Evolutionary conservation across 1,140 invertebrate genomes (phyloP).

Genomic region (Dreissena rostriformis): DNA sequence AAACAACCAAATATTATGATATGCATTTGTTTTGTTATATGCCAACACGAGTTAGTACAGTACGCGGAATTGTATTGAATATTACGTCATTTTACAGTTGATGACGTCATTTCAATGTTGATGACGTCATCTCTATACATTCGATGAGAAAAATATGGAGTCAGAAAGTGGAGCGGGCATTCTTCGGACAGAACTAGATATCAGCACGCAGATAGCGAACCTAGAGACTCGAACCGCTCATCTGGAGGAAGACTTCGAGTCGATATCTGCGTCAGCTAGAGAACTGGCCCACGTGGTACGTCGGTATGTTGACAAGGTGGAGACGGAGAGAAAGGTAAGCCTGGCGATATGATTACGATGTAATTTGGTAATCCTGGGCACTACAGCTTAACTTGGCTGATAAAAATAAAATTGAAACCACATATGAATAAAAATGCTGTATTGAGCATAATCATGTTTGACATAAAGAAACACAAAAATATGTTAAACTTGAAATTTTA

Average conservation of each 20-base stretch:
- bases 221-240: conserved; percentile 27
- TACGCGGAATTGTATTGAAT: too few relatives aligned
- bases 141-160: conserved; percentile 11
- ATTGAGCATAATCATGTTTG: background rate
- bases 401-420: background rate
- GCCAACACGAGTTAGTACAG: too few relatives aligned
- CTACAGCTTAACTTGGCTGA: background rate
- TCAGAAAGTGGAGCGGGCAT: background rate
- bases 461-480: background rate
- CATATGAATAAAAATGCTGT: background rate
- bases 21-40: too few relatives aligned
- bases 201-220: conserved; percentile 28
- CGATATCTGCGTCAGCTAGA: conserved; percentile 8
- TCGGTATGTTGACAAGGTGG: conserved; percentile 27
- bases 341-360: background rate
- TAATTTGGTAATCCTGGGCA: background rate
- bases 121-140: background rate
- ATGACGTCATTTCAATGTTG: too few relatives aligned
- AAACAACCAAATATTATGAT: too few relatives aligned
- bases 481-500: background rate
- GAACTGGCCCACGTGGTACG: conserved; percentile 11
- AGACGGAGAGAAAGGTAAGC: conserved; percentile 37
- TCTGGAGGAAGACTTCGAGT: conserved; percentile 7
- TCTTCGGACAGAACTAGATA: conserved; percentile 24
- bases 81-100: too few relatives aligned